phyloP scores from a whole-genome alignment of 2,113 vertebrate species.

The Suncus etruscus region DNA sequence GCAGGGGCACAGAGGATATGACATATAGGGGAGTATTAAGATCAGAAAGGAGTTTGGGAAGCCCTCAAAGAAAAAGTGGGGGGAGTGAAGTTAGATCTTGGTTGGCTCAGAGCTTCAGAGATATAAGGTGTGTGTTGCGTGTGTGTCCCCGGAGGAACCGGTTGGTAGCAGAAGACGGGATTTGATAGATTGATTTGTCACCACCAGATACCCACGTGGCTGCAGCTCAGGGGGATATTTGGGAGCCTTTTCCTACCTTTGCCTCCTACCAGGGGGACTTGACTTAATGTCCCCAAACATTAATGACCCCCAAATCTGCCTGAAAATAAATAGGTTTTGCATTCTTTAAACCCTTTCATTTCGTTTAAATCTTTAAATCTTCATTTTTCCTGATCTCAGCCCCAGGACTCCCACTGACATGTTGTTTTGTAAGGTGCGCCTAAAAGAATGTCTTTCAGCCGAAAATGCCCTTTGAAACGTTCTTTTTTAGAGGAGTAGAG shows the following conservation, averaged over 20 bases:
- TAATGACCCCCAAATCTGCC: too few relatives aligned
- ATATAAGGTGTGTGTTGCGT: background rate
- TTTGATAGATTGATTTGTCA: background rate
- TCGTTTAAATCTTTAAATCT: background rate
- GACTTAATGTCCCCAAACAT: background rate
- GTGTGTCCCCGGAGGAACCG: background rate
- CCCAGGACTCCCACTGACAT: constrained; percentile 37
- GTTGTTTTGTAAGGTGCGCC: constrained; percentile 52
- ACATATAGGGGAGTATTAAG: background rate
- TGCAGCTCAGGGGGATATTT: background rate
- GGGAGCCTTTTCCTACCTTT: background rate
- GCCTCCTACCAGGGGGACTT: background rate
- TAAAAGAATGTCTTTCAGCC: constrained; percentile 11
- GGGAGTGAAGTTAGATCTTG: background rate
- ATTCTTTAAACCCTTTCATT: too few relatives aligned
- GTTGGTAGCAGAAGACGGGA: background rate
- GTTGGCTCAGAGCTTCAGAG: background rate
- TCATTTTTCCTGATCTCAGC: background rate
- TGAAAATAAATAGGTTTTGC: too few relatives aligned
- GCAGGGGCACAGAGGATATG: background rate
- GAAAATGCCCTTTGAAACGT: constrained; percentile 30
- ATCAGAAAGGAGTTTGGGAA: constrained; percentile 44
- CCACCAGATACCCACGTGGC: background rate
- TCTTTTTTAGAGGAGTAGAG: background rate
- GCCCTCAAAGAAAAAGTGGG: background rate